Percentiles rank a stretch among this genome's conserved stretches.
phyloP scores from a whole-genome alignment of 2,797 vertebrate genomes.

The Crossoptilon crossoptilon region DNA sequence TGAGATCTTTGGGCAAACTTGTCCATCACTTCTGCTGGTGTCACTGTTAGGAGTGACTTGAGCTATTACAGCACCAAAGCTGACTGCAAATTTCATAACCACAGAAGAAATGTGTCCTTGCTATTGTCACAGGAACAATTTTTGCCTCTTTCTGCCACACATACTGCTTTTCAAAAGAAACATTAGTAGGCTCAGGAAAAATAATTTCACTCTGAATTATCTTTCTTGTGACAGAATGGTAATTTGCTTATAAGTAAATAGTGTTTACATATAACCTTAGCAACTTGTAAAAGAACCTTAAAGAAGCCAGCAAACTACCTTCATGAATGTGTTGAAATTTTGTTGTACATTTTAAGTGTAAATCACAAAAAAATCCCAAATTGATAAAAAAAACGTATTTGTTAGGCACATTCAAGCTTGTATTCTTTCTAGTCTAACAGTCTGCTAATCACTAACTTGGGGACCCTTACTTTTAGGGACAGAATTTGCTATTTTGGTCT shows the following conservation, averaged over 20 bases:
- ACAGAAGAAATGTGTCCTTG: fast-evolving
- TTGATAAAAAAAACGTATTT: not conserved
- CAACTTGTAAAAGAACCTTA: not conserved
- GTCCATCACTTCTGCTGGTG: not conserved
- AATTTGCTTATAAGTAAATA: not conserved
- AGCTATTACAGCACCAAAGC: not conserved
- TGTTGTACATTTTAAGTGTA: not conserved
- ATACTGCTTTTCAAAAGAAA: not conserved
- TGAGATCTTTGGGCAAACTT: not conserved
- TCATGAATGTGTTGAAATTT: not conserved
- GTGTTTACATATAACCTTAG: not conserved
- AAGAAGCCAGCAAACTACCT: not conserved
- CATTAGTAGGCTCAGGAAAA: fast-evolving
- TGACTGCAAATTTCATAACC: not conserved
- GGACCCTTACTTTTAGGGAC: not conserved
- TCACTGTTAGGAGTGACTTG: not conserved
- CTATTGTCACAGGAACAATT: not conserved
- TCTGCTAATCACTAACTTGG: not conserved
- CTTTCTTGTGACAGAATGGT: not conserved
- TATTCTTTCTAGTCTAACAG: not conserved
- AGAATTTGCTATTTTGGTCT: slow-evolving; percentile 34
- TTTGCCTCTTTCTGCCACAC: not conserved
- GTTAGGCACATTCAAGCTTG: not conserved
- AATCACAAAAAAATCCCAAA: not conserved
- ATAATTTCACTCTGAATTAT: not conserved